A percentile compares a stretch with the other conserved stretches of the same genome.
phyloP scores from a whole-genome alignment of 2,888 invertebrate species.

The Orthonevra nobilis region DNA sequence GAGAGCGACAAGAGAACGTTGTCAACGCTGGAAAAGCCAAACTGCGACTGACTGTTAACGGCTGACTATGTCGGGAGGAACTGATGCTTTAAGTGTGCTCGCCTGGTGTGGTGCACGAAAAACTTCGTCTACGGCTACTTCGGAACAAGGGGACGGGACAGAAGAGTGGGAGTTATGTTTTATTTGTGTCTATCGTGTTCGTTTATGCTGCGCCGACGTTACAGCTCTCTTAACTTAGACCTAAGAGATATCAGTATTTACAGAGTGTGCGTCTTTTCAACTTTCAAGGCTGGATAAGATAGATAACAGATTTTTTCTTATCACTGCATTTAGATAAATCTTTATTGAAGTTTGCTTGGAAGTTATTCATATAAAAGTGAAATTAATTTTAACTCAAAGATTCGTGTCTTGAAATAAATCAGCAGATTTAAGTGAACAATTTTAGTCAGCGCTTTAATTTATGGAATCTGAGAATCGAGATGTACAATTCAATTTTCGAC shows the following conservation, averaged over 20 bases:
- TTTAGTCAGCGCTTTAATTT: no score
- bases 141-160: neutral
- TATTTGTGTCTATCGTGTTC: no score
- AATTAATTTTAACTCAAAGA: no score
- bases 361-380: no score
- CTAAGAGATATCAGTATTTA: conserved; percentile 22
- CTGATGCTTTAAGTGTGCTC: conserved; percentile 11
- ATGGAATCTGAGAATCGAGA: no score
- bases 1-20: neutral
- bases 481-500: no score
- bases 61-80: neutral
- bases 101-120: neutral
- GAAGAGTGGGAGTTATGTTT: neutral
- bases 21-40: conserved; percentile 46
- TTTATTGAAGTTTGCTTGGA: neutral
- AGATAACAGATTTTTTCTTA: conserved; percentile 24
- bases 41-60: conserved; percentile 50
- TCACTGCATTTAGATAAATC: conserved; percentile 33
- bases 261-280: conserved; percentile 44
- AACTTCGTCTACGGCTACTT: conserved; percentile 2
- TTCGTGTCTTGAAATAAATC: no score
- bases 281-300: conserved; percentile 23
- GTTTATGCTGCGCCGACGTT: neutral
- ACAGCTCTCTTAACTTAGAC: conserved; percentile 7
- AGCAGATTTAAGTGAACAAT: no score